Conservation (phyloP, 2,113 vertebrate species). For the Vireo altiloquus region DNA sequence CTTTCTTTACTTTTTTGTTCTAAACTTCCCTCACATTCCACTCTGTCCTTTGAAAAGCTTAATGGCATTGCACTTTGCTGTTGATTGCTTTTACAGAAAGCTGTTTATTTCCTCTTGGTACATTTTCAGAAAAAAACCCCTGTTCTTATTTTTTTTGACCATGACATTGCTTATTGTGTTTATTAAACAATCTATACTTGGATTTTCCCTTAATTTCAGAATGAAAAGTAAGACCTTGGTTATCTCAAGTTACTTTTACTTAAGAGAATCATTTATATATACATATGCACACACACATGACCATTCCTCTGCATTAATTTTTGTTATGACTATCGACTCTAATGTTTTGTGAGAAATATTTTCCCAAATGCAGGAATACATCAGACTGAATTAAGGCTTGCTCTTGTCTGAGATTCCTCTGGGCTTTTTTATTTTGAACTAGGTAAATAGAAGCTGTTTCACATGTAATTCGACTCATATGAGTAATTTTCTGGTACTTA, state of each 20-base stretch:
- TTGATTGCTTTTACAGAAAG: conserved; percentile 14
- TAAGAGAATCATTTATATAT: neutral
- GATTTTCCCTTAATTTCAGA: neutral
- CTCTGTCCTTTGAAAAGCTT: conserved; percentile 37
- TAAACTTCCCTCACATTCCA: conserved; percentile 13
- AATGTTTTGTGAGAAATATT: neutral
- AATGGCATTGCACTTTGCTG: conserved; percentile 6
- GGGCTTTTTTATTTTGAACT: neutral
- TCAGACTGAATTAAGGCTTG: neutral
- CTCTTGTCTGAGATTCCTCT: neutral
- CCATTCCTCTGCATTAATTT: neutral
- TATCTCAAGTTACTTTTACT: neutral
- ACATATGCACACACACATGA: neutral
- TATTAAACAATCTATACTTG: neutral
- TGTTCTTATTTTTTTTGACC: neutral
- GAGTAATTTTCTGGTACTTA: neutral
- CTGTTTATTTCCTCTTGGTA: conserved; percentile 15
- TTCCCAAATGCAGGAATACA: neutral
- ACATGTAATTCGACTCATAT: neutral
- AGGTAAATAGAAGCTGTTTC: neutral
- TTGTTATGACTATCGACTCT: neutral
- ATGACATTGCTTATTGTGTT: neutral
- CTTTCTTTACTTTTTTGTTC: conserved; percentile 20
- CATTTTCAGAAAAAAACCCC: neutral
- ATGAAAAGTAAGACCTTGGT: neutral